These are phyloP conservation scores for Cydia strobilella DNA, from an alignment of 1,140 invertebrate genomes.

Conservation along the genomic window DNA sequence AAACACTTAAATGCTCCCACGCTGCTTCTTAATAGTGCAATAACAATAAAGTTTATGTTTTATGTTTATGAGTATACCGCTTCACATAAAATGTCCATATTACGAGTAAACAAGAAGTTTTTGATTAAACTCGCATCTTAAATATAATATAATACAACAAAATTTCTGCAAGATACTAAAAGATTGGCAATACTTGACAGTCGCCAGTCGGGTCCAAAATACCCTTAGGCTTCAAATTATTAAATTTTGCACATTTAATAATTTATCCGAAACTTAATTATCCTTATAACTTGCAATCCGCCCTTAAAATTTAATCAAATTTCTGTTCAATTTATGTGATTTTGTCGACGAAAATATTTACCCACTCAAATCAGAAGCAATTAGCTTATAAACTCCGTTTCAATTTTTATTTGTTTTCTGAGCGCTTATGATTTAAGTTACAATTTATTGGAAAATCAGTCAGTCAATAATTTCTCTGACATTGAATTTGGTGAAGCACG, in stretches of 20 bases:
- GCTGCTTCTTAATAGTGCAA: neutral
- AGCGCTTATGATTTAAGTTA: too few species aligned
- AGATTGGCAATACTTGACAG: neutral
- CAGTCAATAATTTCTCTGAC: too few species aligned
- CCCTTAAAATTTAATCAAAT: neutral
- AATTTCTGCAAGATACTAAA: neutral
- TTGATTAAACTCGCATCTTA: neutral
- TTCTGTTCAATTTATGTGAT: neutral
- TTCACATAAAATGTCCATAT: neutral
- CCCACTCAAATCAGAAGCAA: too few species aligned
- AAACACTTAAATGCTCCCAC: neutral
- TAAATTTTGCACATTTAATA: neutral
- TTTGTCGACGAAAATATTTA: neutral
- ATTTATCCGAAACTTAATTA: neutral
- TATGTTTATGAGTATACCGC: neutral
- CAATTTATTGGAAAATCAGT: too few species aligned
- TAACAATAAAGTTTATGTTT: slow-evolving; percentile 9
- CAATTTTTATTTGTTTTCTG: too few species aligned
- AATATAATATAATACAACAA: neutral
- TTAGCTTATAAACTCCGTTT: too few species aligned
- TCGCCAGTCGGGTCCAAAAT: neutral
- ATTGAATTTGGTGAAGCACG: too few species aligned
- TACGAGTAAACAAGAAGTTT: neutral
- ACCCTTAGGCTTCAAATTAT: neutral
- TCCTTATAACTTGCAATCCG: neutral